These are phyloP conservation scores for Micromesistius poutassou DNA, from an alignment of 2,797 vertebrate genomes.

Conservation along the genomic window DNA sequence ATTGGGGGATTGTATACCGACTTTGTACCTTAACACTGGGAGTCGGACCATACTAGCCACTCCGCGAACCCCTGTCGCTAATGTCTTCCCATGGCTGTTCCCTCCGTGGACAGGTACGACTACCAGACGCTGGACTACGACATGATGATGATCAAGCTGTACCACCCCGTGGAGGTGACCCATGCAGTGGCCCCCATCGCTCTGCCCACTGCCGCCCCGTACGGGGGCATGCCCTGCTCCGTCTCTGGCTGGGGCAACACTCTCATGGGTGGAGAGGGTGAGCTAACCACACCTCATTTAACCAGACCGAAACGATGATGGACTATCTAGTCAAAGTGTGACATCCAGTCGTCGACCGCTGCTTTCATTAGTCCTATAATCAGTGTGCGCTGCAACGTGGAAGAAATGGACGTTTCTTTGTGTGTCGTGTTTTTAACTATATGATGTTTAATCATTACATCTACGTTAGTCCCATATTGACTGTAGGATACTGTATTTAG, in stretches of 20 bases:
- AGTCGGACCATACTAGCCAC: neutral
- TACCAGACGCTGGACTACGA: conserved; percentile 73
- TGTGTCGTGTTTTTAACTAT: neutral
- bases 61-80: neutral
- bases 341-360: neutral
- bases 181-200: conserved; percentile 52
- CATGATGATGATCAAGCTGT: conserved; percentile 75
- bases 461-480: neutral
- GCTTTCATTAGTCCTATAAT: neutral
- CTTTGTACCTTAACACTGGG: neutral
- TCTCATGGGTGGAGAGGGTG: conserved; percentile 26
- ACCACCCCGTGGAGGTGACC: conserved; percentile 59
- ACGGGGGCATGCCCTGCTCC: conserved; percentile 48
- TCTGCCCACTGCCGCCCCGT: conserved; percentile 54
- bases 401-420: neutral
- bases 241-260: conserved; percentile 71
- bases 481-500: neutral
- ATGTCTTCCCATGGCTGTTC: neutral
- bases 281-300: conserved; percentile 9
- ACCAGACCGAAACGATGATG: neutral
- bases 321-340: too few species aligned
- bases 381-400: neutral
- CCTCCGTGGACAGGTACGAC: conserved; percentile 56
- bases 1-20: neutral
- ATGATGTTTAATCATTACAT: neutral